phyloP scores from a whole-genome alignment of 1,140 invertebrate genomes.

The Cotesia glomerata region DNA sequence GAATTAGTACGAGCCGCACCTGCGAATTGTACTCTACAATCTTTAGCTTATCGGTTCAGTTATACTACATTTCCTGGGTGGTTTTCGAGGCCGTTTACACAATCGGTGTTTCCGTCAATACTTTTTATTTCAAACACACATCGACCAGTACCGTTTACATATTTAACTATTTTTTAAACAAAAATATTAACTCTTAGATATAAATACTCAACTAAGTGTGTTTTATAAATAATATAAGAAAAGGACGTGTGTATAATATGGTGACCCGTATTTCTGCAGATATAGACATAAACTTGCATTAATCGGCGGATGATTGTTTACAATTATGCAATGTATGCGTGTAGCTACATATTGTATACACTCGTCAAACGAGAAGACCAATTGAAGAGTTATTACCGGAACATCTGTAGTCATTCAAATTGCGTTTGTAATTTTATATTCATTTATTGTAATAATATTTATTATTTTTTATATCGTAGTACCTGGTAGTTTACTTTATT shows the following conservation, averaged over 20 bases:
- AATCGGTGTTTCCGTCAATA: too few relatives aligned
- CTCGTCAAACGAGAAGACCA: neutral
- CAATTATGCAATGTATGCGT: conserved; percentile 1
- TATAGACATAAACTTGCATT: neutral
- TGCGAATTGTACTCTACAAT: neutral
- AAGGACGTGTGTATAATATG: too few relatives aligned
- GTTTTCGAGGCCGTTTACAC: too few relatives aligned
- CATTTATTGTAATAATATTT: neutral
- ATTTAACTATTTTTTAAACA: too few relatives aligned
- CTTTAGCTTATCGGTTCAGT: neutral
- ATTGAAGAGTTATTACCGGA: neutral
- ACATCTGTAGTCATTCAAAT: neutral
- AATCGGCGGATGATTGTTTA: conserved; percentile 1
- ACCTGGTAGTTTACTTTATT: too few relatives aligned
- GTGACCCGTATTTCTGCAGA: neutral
- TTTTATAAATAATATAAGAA: too few relatives aligned
- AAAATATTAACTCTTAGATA: too few relatives aligned
- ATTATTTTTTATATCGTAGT: too few relatives aligned
- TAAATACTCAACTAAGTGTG: too few relatives aligned
- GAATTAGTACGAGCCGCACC: conserved; percentile 1
- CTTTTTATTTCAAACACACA: too few relatives aligned
- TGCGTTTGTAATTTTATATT: neutral
- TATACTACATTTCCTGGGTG: too few relatives aligned
- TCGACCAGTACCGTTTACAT: too few relatives aligned
- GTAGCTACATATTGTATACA: neutral